Percentiles rank a stretch among this genome's conserved stretches.
phyloP scores from a whole-genome alignment of 2,888 invertebrate species.

The Drosophila mayaguana region DNA sequence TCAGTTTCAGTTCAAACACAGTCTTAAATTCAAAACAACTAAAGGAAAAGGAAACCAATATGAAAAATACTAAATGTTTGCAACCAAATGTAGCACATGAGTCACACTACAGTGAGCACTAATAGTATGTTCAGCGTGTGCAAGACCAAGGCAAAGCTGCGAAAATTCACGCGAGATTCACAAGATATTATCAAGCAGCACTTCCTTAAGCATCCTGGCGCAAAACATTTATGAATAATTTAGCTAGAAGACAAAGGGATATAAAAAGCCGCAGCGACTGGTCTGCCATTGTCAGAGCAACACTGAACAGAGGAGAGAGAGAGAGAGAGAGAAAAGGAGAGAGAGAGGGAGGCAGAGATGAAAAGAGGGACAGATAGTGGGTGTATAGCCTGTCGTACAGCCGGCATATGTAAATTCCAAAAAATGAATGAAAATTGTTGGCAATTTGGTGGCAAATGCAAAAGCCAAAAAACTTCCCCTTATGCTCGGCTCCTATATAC shows the following conservation, averaged over 20 bases:
- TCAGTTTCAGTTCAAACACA: background rate
- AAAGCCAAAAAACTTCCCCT: constrained; percentile 4
- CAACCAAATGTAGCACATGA: no score
- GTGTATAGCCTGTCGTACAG: constrained; percentile 40
- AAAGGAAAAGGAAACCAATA: background rate
- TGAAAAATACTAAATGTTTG: background rate
- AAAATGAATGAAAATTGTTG: constrained; percentile 81
- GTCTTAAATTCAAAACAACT: background rate
- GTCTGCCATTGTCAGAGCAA: constrained; percentile 29
- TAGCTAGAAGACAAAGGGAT: constrained; percentile 44
- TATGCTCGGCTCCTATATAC: background rate
- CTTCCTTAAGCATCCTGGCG: constrained; percentile 21
- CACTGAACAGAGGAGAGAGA: background rate
- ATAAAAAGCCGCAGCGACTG: constrained; percentile 53
- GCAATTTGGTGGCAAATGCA: constrained; percentile 79
- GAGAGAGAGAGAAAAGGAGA: background rate
- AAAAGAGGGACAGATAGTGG: background rate
- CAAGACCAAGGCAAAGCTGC: background rate
- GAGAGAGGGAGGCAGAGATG: background rate
- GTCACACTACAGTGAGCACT: background rate
- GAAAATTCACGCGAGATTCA: constrained; percentile 51
- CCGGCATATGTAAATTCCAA: constrained; percentile 72
- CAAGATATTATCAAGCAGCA: constrained; percentile 44
- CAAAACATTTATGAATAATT: constrained; percentile 68
- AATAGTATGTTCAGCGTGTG: constrained; percentile 12